Evolutionary conservation across 1,140 invertebrate genomes (phyloP), one percentile per base, ranked within the genome.

Genomic region (Nephila pilipes): DNA sequence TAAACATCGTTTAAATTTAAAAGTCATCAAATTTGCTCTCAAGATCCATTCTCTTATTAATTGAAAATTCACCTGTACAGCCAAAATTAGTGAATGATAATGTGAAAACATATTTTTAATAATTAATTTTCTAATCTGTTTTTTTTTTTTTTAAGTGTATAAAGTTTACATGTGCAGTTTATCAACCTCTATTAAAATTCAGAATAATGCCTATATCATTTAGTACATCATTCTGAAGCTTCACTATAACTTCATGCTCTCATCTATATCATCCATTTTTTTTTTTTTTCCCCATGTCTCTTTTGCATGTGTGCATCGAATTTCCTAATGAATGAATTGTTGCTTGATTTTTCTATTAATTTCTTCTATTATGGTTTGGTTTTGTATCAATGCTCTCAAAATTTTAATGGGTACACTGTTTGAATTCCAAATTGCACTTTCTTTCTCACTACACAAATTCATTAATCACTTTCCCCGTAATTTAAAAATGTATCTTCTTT

Each of bases 161-260:
- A 63, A n/a, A 63, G 22, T 25, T 46, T 29, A 25, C 10, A 10
- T 1, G 25, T 65, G 18, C 16, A 75, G 18, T 36, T 32, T 60
- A 60, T 60, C 69, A 75, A 32, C 81, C 46, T 55, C 54, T 87
- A 87, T 63, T 87, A 46, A 8, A 87, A 60, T 32, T 87, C 25
- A 60, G 22, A 63, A 87, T 63, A 38, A 65, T 87, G 12, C 60
- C 60, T 18, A 38, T 65, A 65, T 60, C 85, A 87, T 87, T 55
- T 29, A 32, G 36, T 87, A 25, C 63, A 29, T 54, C 55, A 63
- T n/a, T 87, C 32, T 87, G 12, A 54, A 83, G 81, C 38, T 22
- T 57, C 22, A 22, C 38, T 83, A n/a, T 83, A 36, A 87, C 29
- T 63, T 83, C 55, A 55, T 87, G 8, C 16, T 87, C 18, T 87